Conservation (phyloP, 2,888 invertebrate species). For the Clitarchus hookeri region DNA sequence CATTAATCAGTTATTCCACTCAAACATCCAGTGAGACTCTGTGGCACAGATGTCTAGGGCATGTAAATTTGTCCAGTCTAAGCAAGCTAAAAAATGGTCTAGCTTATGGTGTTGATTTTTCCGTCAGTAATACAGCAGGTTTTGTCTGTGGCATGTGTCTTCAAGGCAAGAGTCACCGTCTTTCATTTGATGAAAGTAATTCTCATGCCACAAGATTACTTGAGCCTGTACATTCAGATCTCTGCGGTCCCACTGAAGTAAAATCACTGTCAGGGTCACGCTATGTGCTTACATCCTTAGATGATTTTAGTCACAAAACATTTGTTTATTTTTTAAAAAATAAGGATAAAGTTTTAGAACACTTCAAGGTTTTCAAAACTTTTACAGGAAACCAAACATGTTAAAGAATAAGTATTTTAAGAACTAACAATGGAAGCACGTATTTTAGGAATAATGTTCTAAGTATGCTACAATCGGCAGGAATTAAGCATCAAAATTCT, state of each 20-base stretch:
- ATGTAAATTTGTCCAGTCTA: neutral
- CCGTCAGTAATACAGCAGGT: neutral
- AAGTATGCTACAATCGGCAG: neutral
- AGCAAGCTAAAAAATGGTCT: neutral
- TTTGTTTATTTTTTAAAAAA: neutral
- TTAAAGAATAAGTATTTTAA: neutral
- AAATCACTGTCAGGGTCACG: neutral
- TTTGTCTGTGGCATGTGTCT: neutral
- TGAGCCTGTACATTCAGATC: neutral
- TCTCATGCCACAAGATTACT: neutral
- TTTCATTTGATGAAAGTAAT: neutral
- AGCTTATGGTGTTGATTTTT: neutral
- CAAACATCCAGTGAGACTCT: neutral
- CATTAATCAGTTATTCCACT: neutral
- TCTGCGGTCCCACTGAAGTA: neutral
- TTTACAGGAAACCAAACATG: neutral
- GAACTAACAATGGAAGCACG: neutral
- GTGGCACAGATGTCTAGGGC: neutral
- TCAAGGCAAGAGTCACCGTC: neutral
- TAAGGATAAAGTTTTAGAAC: neutral
- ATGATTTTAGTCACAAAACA: neutral
- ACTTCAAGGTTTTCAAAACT: neutral
- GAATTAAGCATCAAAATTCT: neutral
- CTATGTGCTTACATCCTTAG: neutral
- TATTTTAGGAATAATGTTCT: neutral